phyloP scores from a whole-genome alignment of 1,140 invertebrate genomes.

The Tetraneura akinire region DNA sequence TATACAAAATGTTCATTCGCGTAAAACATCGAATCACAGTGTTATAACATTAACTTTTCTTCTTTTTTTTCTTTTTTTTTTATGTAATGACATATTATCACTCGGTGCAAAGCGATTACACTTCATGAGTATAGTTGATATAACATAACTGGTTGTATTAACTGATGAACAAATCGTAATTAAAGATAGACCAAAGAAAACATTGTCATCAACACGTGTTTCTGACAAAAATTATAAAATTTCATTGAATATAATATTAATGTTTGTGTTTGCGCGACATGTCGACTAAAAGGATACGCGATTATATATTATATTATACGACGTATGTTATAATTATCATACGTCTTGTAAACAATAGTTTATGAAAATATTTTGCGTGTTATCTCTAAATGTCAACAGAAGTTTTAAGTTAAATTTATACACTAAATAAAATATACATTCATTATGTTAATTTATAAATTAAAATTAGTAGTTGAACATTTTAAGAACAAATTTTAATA shows the following conservation, averaged over 20 bases:
- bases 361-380: neutral
- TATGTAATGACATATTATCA: slow-evolving; percentile 9
- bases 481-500: too few relatives aligned
- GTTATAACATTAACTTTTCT: slow-evolving; percentile 6
- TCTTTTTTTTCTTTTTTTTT: neutral
- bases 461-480: too few relatives aligned
- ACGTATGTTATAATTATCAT: neutral
- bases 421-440: too few relatives aligned
- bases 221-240: slow-evolving; percentile 38
- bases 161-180: slow-evolving; percentile 12
- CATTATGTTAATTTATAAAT: too few relatives aligned
- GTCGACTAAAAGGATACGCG: neutral
- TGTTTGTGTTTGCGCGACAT: neutral
- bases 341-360: slow-evolving; percentile 27
- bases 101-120: neutral
- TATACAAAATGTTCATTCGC: slow-evolving; percentile 17
- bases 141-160: slow-evolving; percentile 12
- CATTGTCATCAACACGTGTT: slow-evolving; percentile 18
- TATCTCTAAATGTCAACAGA: too few relatives aligned
- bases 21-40: slow-evolving; percentile 10
- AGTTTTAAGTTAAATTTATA: too few relatives aligned
- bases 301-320: neutral
- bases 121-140: neutral
- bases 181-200: neutral
- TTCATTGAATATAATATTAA: slow-evolving; percentile 20